phyloP scores from a whole-genome alignment of 2,888 invertebrate species.

The Operophtera brumata region DNA sequence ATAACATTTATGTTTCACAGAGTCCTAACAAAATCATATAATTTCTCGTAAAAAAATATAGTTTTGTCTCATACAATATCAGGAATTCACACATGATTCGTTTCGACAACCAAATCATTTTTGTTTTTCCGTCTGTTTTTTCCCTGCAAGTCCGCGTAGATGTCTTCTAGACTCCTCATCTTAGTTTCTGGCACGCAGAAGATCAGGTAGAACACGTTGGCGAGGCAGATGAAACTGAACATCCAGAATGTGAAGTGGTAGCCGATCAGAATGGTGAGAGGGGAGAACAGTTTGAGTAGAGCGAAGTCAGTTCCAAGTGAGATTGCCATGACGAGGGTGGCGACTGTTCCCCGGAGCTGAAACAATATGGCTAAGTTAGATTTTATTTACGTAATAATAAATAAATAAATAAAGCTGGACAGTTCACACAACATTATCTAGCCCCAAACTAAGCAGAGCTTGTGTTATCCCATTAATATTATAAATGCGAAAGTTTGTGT shows the following conservation, averaged over 20 bases:
- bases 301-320: conserved; percentile 92
- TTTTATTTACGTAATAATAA: neutral
- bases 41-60: too few species aligned
- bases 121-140: conserved; percentile 55
- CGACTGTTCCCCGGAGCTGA: conserved; percentile 72
- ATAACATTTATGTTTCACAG: too few species aligned
- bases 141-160: conserved; percentile 89
- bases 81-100: conserved; percentile 44
- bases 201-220: conserved; percentile 90
- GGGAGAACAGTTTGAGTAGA: conserved; percentile 90
- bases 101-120: conserved; percentile 46
- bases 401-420: too few species aligned
- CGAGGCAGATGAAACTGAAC: conserved; percentile 86
- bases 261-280: conserved; percentile 84
- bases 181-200: conserved; percentile 96
- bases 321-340: conserved; percentile 69
- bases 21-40: too few species aligned
- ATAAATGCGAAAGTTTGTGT: too few species aligned
- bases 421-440: too few species aligned
- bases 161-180: conserved; percentile 93
- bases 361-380: conserved; percentile 14
- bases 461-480: too few species aligned
- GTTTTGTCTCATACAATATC: neutral
- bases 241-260: conserved; percentile 90
- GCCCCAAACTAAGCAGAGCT: too few species aligned